These are phyloP conservation scores for Gallinago nigripennis DNA, from an alignment of 2,797 vertebrate genomes.

Conservation along the genomic window DNA sequence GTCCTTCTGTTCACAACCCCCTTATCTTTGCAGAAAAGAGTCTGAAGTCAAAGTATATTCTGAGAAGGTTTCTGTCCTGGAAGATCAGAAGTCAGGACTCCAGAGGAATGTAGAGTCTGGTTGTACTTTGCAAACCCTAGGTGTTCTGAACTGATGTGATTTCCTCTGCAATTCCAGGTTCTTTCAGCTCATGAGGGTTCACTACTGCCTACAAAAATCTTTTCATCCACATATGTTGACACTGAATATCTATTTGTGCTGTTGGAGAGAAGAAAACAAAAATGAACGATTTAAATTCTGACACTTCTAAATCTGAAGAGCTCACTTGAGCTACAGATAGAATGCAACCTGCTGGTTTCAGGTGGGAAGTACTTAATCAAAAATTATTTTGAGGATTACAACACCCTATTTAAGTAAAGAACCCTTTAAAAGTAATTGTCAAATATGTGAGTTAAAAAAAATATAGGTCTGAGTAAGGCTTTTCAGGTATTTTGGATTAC, in stretches of 20 bases:
- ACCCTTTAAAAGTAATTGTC: neutral
- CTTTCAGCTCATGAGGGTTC: neutral
- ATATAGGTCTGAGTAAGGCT: neutral
- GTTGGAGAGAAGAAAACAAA: neutral
- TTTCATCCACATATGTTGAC: neutral
- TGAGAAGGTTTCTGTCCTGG: neutral
- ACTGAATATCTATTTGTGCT: neutral
- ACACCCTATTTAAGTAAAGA: neutral
- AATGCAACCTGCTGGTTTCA: neutral
- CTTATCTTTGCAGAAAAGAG: neutral
- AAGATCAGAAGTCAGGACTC: neutral
- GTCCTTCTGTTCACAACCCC: neutral
- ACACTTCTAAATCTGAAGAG: neutral
- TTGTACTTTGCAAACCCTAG: neutral
- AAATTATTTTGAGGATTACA: neutral
- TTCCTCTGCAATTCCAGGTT: neutral
- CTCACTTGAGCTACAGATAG: neutral
- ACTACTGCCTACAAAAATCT: neutral
- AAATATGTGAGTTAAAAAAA: neutral
- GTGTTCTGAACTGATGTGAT: neutral
- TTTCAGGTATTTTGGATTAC: neutral
- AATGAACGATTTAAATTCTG: neutral
- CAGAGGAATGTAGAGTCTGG: neutral
- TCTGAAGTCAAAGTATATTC: neutral
- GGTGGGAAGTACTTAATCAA: neutral